These are phyloP conservation scores for Brienomyrus brachyistius DNA, from an alignment of 2,113 vertebrate species.

Conservation along the genomic window DNA sequence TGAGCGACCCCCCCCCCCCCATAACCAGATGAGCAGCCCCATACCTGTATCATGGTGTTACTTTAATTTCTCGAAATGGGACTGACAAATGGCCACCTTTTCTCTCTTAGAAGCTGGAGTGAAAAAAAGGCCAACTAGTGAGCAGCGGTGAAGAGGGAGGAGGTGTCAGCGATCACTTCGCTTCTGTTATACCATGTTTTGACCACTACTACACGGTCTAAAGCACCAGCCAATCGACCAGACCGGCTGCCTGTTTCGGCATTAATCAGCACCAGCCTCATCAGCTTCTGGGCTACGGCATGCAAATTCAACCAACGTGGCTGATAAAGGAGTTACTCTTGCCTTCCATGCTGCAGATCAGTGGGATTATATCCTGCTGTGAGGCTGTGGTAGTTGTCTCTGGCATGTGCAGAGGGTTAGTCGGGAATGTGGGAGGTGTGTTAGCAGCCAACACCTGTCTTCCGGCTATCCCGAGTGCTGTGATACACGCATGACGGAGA, in stretches of 20 bases:
- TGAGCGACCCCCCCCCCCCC: background rate
- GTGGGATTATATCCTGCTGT: constrained; percentile 57
- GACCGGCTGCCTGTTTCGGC: background rate
- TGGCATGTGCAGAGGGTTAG: constrained; percentile 6
- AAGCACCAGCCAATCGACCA: background rate
- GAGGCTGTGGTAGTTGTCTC: constrained; percentile 53
- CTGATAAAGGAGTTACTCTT: constrained; percentile 74
- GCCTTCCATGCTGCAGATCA: constrained; percentile 61
- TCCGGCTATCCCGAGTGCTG: background rate
- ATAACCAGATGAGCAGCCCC: background rate
- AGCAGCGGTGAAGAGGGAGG: background rate
- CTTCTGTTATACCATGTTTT: background rate
- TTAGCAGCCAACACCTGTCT: constrained; percentile 19
- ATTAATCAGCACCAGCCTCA: constrained; percentile 72
- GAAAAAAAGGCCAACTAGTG: background rate
- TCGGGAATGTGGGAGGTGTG: background rate
- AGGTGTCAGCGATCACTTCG: background rate
- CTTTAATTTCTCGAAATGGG: background rate
- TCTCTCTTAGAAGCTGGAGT: background rate
- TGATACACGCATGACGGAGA: background rate
- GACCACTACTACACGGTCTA: background rate
- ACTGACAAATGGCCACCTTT: background rate
- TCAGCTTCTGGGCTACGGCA: constrained; percentile 68
- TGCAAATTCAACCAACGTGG: constrained; percentile 80
- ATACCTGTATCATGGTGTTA: background rate